Conservation (phyloP, 2,888 invertebrate genomes). For the Marasmarcha lunaedactyla region DNA sequence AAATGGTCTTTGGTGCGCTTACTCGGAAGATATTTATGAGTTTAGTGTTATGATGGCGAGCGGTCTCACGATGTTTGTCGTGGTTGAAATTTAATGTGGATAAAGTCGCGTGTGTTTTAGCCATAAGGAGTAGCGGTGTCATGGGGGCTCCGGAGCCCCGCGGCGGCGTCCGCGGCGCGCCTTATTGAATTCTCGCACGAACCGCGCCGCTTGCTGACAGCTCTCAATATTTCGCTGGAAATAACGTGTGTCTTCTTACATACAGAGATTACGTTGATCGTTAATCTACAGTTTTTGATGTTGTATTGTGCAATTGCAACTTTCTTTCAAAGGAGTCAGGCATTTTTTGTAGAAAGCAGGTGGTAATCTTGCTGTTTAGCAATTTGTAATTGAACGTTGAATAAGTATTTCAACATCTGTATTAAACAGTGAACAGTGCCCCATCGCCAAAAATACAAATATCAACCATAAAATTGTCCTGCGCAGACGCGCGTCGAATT, state of each 20-base stretch:
- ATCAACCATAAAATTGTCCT: no score
- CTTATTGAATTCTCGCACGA: slow-evolving; percentile 59
- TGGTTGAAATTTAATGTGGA: slow-evolving; percentile 16
- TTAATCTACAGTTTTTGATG: no score
- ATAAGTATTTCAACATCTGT: no score
- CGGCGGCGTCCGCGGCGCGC: slow-evolving; percentile 40
- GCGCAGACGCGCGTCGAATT: no score
- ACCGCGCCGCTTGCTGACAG: slow-evolving; percentile 30
- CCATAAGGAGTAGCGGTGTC: slow-evolving; percentile 38
- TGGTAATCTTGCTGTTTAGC: no score
- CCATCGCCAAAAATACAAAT: no score
- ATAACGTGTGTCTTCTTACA: slow-evolving; percentile 2
- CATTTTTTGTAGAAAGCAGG: no score
- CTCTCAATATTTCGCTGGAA: slow-evolving; percentile 30
- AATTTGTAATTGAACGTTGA: no score
- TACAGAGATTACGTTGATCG: not conserved
- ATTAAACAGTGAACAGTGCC: no score
- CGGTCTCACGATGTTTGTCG: slow-evolving; percentile 51
- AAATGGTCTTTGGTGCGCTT: slow-evolving; percentile 49
- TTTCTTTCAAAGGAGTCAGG: no score
- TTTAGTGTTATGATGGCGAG: slow-evolving; percentile 32
- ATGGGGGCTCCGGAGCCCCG: slow-evolving; percentile 36
- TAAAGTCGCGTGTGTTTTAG: slow-evolving; percentile 51
- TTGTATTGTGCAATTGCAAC: no score
- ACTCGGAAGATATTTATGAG: slow-evolving; percentile 41